Evolutionary conservation across 2,888 invertebrate genomes (phyloP).

Genomic region (Eubasilissa splendida): DNA sequence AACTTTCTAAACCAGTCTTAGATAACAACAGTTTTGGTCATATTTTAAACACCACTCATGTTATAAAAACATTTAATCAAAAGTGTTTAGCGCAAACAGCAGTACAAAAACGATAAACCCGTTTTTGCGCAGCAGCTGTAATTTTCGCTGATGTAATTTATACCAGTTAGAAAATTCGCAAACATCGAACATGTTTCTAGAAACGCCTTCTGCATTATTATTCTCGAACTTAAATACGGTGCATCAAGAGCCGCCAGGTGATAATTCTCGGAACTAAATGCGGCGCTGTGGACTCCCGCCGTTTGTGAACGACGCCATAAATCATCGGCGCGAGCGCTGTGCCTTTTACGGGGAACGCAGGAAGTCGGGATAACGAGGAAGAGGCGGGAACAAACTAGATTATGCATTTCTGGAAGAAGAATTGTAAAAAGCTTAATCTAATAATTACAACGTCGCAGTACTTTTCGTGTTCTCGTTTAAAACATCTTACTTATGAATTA

Average conservation of each 20-base stretch:
- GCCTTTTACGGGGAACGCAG: conserved; percentile 15
- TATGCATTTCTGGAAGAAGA: conserved; percentile 17
- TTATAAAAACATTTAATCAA: too few relatives aligned
- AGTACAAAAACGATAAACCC: too few relatives aligned
- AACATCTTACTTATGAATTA: background rate
- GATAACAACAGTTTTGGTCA: too few relatives aligned
- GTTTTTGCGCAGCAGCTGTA: too few relatives aligned
- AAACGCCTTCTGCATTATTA: too few relatives aligned
- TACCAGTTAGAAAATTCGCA: too few relatives aligned
- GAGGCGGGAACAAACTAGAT: conserved; percentile 28
- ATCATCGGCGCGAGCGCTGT: conserved; percentile 12
- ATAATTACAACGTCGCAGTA: conserved; percentile 4
- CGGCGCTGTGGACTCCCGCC: conserved; percentile 9
- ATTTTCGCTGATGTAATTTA: too few relatives aligned
- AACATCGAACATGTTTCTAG: too few relatives aligned
- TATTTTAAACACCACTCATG: too few relatives aligned
- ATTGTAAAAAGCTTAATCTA: background rate
- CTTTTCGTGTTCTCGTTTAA: background rate
- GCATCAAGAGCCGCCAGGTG: conserved; percentile 24
- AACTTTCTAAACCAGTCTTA: too few relatives aligned
- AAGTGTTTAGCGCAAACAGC: too few relatives aligned
- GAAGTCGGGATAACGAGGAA: conserved; percentile 9
- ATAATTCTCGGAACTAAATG: conserved; percentile 22
- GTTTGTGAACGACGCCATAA: conserved; percentile 1
- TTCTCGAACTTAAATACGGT: background rate